phyloP scores from a whole-genome alignment of 2,888 invertebrate species.

The Cephus runcator region DNA sequence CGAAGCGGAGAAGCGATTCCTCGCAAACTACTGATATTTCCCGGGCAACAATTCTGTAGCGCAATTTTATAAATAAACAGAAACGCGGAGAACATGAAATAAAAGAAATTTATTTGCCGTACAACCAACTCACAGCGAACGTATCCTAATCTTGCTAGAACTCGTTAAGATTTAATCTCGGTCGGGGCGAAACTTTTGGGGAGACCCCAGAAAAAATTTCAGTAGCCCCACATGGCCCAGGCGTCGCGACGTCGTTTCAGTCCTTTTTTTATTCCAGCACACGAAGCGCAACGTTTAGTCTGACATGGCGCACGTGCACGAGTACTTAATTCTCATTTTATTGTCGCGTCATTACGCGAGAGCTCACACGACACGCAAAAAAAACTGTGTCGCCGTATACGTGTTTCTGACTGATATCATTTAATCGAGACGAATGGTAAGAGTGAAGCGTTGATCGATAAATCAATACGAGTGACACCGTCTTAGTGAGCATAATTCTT shows the following conservation, averaged over 20 bases:
- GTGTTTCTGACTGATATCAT: not conserved
- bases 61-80: not conserved
- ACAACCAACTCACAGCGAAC: not conserved
- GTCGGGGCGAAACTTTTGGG: not conserved
- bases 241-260: not conserved
- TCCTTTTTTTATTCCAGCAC: not conserved
- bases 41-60: not conserved
- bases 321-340: not conserved
- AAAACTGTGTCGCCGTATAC: not conserved
- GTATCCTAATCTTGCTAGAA: not conserved
- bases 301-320: not conserved
- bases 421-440: not conserved
- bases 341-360: not conserved
- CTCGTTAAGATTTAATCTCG: not conserved
- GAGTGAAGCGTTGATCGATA: not conserved
- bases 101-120: not conserved
- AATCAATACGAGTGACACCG: not conserved
- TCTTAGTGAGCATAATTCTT: not conserved
- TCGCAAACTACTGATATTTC: conserved; percentile 65
- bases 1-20: conserved; percentile 70
- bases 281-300: not conserved
- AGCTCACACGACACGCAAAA: not conserved
- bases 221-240: not conserved
- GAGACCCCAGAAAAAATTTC: not conserved
- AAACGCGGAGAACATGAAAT: not conserved